These are phyloP conservation scores for Alloscopus bannaensis DNA, from an alignment of 2,888 invertebrate genomes.

Conservation along the genomic window DNA sequence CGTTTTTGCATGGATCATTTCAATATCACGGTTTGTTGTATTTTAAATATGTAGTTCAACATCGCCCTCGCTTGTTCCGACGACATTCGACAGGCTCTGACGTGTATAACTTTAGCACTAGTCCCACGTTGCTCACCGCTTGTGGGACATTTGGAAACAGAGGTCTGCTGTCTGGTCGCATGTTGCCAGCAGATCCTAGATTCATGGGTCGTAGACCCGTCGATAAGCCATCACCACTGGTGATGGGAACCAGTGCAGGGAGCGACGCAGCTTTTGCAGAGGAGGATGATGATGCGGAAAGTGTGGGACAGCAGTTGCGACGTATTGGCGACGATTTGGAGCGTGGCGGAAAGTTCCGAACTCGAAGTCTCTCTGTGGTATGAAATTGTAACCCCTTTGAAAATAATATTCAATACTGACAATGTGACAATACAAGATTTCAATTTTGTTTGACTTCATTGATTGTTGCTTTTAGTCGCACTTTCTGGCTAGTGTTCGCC, in stretches of 20 bases:
- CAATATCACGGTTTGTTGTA: neutral
- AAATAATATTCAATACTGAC: too few species aligned
- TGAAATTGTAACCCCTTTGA: neutral
- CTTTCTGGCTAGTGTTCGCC: constrained; percentile 19
- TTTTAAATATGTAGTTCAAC: neutral
- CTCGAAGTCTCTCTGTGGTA: constrained; percentile 53
- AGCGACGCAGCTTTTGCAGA: neutral
- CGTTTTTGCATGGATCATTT: constrained; percentile 2
- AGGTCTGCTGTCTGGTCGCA: neutral
- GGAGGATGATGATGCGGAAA: constrained; percentile 17
- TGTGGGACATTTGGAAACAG: neutral
- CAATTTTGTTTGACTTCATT: too few species aligned
- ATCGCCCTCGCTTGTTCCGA: constrained; percentile 24
- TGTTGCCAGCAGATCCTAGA: neutral
- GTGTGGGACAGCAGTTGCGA: constrained; percentile 47
- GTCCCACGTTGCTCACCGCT: constrained; percentile 28
- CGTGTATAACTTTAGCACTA: constrained; percentile 35
- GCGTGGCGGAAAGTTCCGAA: constrained; percentile 5
- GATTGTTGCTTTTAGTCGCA: constrained; percentile 16
- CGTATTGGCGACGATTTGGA: constrained; percentile 56
- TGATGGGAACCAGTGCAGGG: neutral
- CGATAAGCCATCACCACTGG: neutral
- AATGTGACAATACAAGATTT: too few species aligned
- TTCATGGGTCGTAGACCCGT: too few species aligned
- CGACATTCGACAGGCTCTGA: constrained; percentile 52